Evolutionary conservation across 2,113 vertebrate genomes (phyloP), one percentile per base, ranked within the genome.

Genomic region (Amphiprion ocellaris): DNA sequence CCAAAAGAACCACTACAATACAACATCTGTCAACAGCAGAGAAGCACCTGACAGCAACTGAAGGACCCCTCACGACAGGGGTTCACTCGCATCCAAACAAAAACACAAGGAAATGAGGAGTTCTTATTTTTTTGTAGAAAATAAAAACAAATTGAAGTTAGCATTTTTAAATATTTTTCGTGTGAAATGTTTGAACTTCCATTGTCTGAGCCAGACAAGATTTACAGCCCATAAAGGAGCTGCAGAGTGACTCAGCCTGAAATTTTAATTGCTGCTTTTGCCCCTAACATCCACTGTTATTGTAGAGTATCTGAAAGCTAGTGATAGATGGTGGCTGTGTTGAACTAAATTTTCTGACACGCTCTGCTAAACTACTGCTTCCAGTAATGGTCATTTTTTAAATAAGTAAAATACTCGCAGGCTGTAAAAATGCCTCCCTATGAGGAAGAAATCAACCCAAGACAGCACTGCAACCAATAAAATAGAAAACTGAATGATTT

Each of bases 1-100:
- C 58, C 19, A 3, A 76, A 70, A 78, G 47, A 60, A 21, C 39
- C 21, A 10, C 44, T n/a, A 83, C 55, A 67, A 70, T 63, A 52
- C 24, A 65, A 4, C 46, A 46, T 46, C 60, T 72, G 62, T 81
- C 9, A 66, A 72, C 59, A 77, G 55, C 21, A 53, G 8, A 69
- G 56, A 61, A 74, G 46, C 47, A 67, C 56, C 68, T 58, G 44
- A 84, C 24, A 33, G 23, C 17, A 55, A 24, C 65, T 70, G n/a
- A 24, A 75, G 5, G 14, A 53, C 41, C 37, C 55, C 66, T 53
- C n/a, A 28, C 54, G 78, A 78, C 12, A 47, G 10, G 21, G 16
- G 41, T 66, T 54, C 39, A 21, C n/a, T 49, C 41, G 41, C 12
- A 47, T 64, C 33, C 14, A 47, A 54, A 59, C 5, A 28, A 52